Conservation (phyloP, 2,113 vertebrate genomes). For the Mastomys natalensis region DNA sequence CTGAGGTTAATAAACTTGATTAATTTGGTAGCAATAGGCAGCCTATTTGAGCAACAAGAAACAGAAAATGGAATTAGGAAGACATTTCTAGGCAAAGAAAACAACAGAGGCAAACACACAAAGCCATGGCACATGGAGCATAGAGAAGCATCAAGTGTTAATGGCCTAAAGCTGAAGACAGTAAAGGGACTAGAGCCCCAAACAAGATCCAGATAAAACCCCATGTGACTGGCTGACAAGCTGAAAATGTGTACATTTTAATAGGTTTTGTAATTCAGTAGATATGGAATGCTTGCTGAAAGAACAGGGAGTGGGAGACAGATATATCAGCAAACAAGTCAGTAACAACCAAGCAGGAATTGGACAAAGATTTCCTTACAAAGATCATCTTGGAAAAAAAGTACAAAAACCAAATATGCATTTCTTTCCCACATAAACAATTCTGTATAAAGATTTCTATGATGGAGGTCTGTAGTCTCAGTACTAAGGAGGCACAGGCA, state of each 20-base stretch:
- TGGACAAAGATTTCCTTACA: neutral
- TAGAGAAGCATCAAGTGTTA: neutral
- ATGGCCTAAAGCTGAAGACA: neutral
- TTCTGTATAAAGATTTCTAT: neutral
- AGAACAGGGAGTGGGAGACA: neutral
- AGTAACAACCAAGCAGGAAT: neutral
- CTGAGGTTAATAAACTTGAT: conserved; percentile 14
- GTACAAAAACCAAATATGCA: neutral
- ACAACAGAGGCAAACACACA: neutral
- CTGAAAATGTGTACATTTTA: neutral
- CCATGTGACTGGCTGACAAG: neutral
- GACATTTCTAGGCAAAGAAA: neutral
- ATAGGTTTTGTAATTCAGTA: neutral
- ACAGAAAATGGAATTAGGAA: neutral
- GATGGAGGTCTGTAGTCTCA: neutral
- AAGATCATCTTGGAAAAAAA: neutral
- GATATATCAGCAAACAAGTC: neutral
- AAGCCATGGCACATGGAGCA: neutral
- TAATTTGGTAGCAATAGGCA: conserved; percentile 39
- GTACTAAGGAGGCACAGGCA: neutral
- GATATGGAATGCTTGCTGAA: neutral
- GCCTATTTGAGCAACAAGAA: conserved; percentile 27
- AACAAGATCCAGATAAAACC: too few species aligned
- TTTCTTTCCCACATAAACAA: neutral
- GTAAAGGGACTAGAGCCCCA: neutral